Conservation (phyloP, 2,888 invertebrate species). For the Pemphredon lugubris region DNA sequence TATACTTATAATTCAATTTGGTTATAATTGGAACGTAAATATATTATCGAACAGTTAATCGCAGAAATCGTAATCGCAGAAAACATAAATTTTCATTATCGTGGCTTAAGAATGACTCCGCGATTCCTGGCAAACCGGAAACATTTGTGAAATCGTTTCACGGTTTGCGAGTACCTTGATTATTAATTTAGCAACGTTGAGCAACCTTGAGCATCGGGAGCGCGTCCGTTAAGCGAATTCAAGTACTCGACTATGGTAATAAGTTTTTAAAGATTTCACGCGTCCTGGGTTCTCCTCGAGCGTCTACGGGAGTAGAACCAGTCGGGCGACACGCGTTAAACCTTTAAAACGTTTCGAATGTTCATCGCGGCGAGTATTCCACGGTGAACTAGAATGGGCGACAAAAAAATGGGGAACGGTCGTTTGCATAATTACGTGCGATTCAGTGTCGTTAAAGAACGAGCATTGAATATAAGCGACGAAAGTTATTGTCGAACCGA, state of each 20-base stretch:
- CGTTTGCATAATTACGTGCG: constrained; percentile 38
- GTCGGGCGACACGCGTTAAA: constrained; percentile 34
- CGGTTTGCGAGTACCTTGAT: too few species aligned
- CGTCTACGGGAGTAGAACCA: constrained; percentile 13
- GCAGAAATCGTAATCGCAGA: too few species aligned
- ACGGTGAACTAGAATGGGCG: constrained; percentile 7
- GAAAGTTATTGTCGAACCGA: background rate
- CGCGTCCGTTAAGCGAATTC: background rate
- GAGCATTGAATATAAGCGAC: background rate
- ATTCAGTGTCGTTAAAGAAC: constrained; percentile 21
- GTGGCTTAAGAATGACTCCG: too few species aligned
- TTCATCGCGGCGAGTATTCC: constrained; percentile 7
- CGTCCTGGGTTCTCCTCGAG: background rate
- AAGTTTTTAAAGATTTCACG: constrained; percentile 20
- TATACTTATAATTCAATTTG: too few species aligned
- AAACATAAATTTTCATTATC: too few species aligned
- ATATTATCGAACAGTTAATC: too few species aligned
- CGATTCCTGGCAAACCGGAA: too few species aligned
- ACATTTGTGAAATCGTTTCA: too few species aligned
- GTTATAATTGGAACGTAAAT: too few species aligned
- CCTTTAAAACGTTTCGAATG: constrained; percentile 35
- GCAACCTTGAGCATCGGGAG: too few species aligned
- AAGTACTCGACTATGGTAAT: background rate
- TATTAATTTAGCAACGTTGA: too few species aligned
- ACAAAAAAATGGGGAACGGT: background rate